Base-by-base conservation (phyloP, 2,888 invertebrate genomes). In the Pegoplata infirma region DNA sequence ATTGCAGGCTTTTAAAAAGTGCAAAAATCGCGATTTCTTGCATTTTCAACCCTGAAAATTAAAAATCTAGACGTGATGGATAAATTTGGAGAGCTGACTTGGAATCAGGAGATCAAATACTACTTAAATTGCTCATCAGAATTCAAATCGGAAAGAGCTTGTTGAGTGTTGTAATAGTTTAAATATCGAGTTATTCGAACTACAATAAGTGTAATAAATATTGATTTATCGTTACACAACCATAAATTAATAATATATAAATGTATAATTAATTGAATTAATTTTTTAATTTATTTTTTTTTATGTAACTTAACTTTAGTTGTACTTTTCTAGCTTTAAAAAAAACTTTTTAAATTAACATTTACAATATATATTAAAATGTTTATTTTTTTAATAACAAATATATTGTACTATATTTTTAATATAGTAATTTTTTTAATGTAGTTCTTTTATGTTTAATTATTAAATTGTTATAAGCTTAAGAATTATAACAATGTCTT, bases 161-260 rank as follows among this genome's bases (percentile, higher is more conserved):
- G n/a, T n/a, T n/a, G n/a, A n/a, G n/a, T n/a, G 47, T 73, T 67
- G 46, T 61, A 36, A 28, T 49, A 61, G 14, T 47, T 19, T 49
- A 14, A 10, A 25, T 23, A 59, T 66, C 61, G 47, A 59, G 59
- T 36, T 74, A 66, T 64, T 58, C 0, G 32, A 36, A 28, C 21
- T n/a, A 51, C 58, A 28, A 25, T 58, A 40, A 47, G 17, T 71
- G 4, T 12, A n/a, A 40, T n/a, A 40, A 32, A 3, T 32, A 32
- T 10, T 12, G 12, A 10, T 32, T 32, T 6, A 32, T 10, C 10
- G 14, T 16, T 40, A 16, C 12, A 16, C n/a, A 10, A 21, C 17
- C 19, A 49, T 49, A 49, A 17, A 49, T n/a, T 14, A 47, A 12
- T 19, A 47, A 19, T 21, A 49, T 5, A 23, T 1, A 49, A 47